Evolutionary conservation across 1,140 invertebrate genomes (phyloP).

Genomic region (Amyelois transitella): DNA sequence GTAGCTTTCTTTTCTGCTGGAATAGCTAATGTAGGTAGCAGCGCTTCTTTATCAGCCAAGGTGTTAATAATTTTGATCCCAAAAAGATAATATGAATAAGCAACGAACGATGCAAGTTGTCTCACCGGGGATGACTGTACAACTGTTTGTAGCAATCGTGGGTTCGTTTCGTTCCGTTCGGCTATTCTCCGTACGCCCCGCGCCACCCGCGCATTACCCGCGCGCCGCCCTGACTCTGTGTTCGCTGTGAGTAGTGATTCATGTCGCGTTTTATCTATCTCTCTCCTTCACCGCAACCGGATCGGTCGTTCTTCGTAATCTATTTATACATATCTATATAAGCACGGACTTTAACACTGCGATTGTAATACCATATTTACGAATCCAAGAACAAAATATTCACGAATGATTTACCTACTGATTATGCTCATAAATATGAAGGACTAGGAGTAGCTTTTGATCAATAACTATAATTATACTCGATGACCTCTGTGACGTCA

Average conservation of each 20-base stretch:
- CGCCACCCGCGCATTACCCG: conserved; percentile 40
- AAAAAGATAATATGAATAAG: conserved; percentile 8
- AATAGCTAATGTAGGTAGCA: conserved; percentile 37
- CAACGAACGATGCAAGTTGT: conserved; percentile 48
- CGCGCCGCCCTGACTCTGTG: conserved; percentile 47
- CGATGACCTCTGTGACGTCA: too few relatives aligned
- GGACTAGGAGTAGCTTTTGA: too few relatives aligned
- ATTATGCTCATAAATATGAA: too few relatives aligned
- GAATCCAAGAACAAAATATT: too few relatives aligned
- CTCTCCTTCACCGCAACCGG: conserved; percentile 71
- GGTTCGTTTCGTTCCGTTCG: conserved; percentile 62
- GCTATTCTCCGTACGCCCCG: conserved; percentile 40
- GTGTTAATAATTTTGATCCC: conserved; percentile 34
- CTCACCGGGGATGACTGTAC: conserved; percentile 61
- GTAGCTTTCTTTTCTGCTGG: conserved; percentile 54
- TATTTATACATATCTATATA: conserved; percentile 63
- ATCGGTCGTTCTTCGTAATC: conserved; percentile 71
- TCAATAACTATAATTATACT: too few relatives aligned
- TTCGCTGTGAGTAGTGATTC: conserved; percentile 68
- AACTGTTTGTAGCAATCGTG: conserved; percentile 70
- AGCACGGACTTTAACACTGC: conserved; percentile 66
- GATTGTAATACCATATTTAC: conserved; percentile 29
- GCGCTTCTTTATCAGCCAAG: conserved; percentile 45
- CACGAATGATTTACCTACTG: too few relatives aligned
- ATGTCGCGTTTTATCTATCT: conserved; percentile 73